Conservation (phyloP, 2,888 invertebrate genomes). For the Icerya purchasi region DNA sequence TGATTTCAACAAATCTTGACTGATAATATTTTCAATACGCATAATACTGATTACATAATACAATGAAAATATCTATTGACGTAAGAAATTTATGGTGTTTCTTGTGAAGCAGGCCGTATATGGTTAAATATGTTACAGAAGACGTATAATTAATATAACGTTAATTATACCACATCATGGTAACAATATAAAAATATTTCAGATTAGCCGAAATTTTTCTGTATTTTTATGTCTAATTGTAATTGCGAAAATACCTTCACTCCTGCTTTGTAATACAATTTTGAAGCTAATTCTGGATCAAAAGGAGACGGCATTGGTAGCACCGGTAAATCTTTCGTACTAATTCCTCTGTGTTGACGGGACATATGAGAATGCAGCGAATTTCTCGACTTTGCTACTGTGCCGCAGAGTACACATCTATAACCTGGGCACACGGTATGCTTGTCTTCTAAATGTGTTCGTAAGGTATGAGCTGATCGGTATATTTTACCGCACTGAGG, state of each 20-base stretch:
- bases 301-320: constrained; percentile 81
- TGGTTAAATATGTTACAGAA: too few relatives aligned
- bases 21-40: too few relatives aligned
- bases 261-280: constrained; percentile 66
- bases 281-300: constrained; percentile 63
- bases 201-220: too few relatives aligned
- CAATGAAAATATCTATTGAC: too few relatives aligned
- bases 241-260: constrained; percentile 61
- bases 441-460: constrained; percentile 80
- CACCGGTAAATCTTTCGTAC: constrained; percentile 78
- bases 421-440: constrained; percentile 84
- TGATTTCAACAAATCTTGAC: too few relatives aligned
- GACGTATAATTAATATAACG: too few relatives aligned
- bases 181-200: too few relatives aligned
- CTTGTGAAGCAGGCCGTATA: too few relatives aligned
- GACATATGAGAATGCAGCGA: constrained; percentile 86
- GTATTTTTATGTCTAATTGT: too few relatives aligned
- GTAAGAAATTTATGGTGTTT: too few relatives aligned
- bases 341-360: constrained; percentile 76
- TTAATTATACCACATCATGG: too few relatives aligned
- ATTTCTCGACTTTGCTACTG: constrained; percentile 78
- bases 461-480: constrained; percentile 70
- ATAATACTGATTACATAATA: too few relatives aligned
- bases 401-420: constrained; percentile 75
- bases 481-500: constrained; percentile 86